Conservation (phyloP, 2,113 vertebrate genomes). For the Lontra canadensis region DNA sequence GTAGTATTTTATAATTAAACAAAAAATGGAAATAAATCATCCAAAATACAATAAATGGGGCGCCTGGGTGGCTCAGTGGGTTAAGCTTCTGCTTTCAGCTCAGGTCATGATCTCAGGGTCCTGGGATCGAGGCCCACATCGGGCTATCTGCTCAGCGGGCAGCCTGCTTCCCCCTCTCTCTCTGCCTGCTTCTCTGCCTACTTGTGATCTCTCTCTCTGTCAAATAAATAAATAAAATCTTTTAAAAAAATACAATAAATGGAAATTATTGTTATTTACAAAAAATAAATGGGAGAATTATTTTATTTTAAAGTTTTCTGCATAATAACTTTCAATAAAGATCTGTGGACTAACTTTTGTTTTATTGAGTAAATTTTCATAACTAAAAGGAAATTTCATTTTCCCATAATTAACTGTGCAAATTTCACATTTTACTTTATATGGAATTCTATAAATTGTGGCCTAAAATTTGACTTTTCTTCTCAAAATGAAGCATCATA, state of each 20-base stretch:
- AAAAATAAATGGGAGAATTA: background rate
- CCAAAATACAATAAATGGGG: slow-evolving; percentile 24
- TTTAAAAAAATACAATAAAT: background rate
- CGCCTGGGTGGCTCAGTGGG: too few relatives aligned
- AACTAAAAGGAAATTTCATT: slow-evolving; percentile 8
- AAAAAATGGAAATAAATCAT: background rate
- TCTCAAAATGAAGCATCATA: background rate
- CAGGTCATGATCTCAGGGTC: too few relatives aligned
- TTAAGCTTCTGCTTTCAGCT: too few relatives aligned
- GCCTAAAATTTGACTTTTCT: background rate
- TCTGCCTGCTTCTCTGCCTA: too few relatives aligned
- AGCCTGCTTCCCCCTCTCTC: too few relatives aligned
- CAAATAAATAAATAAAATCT: too few relatives aligned
- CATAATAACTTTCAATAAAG: slow-evolving; percentile 8
- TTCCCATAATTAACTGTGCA: background rate
- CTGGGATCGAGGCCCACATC: too few relatives aligned
- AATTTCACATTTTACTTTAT: background rate
- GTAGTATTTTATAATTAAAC: background rate
- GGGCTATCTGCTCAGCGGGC: too few relatives aligned
- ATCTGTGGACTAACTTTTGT: background rate
- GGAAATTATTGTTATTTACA: slow-evolving; percentile 19
- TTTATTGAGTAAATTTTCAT: background rate
- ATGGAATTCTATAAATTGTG: background rate
- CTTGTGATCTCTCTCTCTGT: too few relatives aligned
- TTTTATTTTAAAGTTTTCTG: slow-evolving; percentile 13